These are phyloP conservation scores for Proteles cristata DNA, from an alignment of 2,113 vertebrate species.

Conservation along the genomic window DNA sequence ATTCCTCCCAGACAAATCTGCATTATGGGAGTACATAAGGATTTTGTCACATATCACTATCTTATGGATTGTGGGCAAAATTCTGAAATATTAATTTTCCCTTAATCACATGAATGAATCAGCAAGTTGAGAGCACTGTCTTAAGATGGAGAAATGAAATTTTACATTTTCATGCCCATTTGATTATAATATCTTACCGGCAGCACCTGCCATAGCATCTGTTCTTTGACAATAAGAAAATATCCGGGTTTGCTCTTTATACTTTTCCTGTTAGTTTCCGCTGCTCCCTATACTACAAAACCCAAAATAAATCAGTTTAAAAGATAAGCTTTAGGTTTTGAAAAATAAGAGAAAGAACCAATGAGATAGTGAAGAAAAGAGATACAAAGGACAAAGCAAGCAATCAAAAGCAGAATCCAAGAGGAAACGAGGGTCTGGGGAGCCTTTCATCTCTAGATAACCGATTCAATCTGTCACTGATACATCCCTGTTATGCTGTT, in stretches of 20 bases:
- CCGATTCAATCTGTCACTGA: constrained; percentile 52
- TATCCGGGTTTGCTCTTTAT: constrained; percentile 27
- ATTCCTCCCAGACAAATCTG: constrained; percentile 12
- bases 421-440: not conserved
- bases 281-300: constrained; percentile 57
- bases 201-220: constrained; percentile 61
- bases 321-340: constrained; percentile 61
- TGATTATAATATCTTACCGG: constrained; percentile 64
- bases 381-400: constrained; percentile 47
- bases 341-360: constrained; percentile 55
- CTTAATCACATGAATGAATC: constrained; percentile 23
- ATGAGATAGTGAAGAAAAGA: constrained; percentile 40
- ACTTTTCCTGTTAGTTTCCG: constrained; percentile 64
- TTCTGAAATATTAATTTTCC: constrained; percentile 56
- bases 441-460: constrained; percentile 52
- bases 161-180: constrained; percentile 44
- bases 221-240: constrained; percentile 63
- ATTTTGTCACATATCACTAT: not conserved
- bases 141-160: constrained; percentile 54
- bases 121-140: constrained; percentile 12
- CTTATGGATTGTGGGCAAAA: not conserved
- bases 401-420: constrained; percentile 36
- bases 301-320: constrained; percentile 73
- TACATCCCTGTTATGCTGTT: not conserved
- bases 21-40: not conserved